Evolutionary conservation across 2,797 vertebrate genomes (phyloP).

Genomic region (Urosaurus nigricauda): DNA sequence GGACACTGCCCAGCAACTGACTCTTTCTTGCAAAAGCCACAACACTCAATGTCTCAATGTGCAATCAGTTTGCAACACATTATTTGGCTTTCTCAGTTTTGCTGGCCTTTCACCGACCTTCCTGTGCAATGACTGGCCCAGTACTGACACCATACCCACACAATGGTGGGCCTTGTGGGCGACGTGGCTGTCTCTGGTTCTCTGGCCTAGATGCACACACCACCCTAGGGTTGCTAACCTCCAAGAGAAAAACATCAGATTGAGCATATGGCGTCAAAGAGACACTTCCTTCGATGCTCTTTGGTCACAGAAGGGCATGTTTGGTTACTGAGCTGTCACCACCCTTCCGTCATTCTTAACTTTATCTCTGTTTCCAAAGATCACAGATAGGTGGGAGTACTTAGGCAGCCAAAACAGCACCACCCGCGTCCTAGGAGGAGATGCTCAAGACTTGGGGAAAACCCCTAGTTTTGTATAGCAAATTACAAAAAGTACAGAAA

Average conservation of each 20-base stretch:
- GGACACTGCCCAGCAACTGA: rapidly evolving
- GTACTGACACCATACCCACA: background rate
- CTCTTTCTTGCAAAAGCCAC: background rate
- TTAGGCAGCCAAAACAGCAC: too few relatives aligned
- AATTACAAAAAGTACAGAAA: too few relatives aligned
- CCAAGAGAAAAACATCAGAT: background rate
- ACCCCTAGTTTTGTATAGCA: too few relatives aligned
- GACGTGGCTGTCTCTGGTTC: background rate
- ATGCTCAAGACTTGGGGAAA: too few relatives aligned
- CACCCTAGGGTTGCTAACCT: background rate
- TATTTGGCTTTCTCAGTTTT: background rate
- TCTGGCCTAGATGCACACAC: background rate
- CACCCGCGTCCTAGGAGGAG: too few relatives aligned
- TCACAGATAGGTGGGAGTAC: too few relatives aligned
- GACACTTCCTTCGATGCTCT: background rate
- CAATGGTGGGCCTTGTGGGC: background rate
- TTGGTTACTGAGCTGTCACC: background rate
- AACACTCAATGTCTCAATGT: background rate
- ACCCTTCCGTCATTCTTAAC: too few relatives aligned
- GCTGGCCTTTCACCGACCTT: background rate
- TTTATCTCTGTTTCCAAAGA: too few relatives aligned
- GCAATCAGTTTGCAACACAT: background rate
- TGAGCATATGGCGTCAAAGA: background rate
- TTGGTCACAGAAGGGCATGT: background rate
- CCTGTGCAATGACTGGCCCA: background rate